These are phyloP conservation scores for Dendrolimus punctatus DNA, from an alignment of 1,140 invertebrate genomes.

Conservation along the genomic window DNA sequence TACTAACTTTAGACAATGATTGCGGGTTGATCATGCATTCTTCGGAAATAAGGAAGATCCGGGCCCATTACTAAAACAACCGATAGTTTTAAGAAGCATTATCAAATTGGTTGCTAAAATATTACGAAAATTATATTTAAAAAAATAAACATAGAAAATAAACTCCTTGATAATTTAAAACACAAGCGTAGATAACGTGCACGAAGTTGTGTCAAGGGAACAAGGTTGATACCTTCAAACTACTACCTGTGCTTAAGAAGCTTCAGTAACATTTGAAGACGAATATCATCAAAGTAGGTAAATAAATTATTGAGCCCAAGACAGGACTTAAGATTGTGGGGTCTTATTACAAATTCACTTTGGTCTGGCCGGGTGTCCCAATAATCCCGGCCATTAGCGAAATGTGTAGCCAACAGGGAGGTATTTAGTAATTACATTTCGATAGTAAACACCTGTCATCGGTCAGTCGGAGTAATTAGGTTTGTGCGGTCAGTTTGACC, in stretches of 20 bases:
- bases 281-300: constrained; percentile 17
- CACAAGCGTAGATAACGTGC: too few species aligned
- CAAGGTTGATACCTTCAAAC: too few species aligned
- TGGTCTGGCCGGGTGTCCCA: constrained; percentile 19
- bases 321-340: constrained; percentile 27
- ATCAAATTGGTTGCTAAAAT: too few species aligned
- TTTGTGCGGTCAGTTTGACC: constrained; percentile 38
- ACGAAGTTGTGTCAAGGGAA: too few species aligned
- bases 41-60: too few species aligned
- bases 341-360: constrained; percentile 45
- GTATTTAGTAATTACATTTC: constrained; percentile 36
- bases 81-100: too few species aligned
- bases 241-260: constrained; percentile 1
- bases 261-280: constrained; percentile 12
- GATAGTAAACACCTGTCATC: constrained; percentile 41
- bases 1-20: too few species aligned
- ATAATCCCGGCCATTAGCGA: constrained; percentile 34
- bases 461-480: constrained; percentile 36
- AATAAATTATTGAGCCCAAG: constrained; percentile 35
- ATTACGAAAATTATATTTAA: too few species aligned
- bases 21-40: too few species aligned
- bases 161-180: too few species aligned
- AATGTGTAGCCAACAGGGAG: constrained; percentile 19
- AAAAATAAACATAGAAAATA: too few species aligned
- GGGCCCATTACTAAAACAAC: too few species aligned